Evolutionary conservation across 2,113 vertebrate genomes (phyloP).

Genomic region (Alouatta palliata): DNA sequence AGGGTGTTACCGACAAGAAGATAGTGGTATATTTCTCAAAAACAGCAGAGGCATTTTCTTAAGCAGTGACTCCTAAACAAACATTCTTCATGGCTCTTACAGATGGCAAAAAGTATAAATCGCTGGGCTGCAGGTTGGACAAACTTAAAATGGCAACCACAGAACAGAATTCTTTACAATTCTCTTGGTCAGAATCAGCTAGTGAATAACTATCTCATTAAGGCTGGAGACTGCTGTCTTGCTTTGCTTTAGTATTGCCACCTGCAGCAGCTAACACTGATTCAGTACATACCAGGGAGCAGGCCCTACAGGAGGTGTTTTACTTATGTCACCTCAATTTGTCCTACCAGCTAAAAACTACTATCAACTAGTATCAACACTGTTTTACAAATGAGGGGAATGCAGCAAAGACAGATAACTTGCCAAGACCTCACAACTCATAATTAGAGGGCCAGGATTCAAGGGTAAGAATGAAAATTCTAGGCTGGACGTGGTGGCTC

Average conservation of each 20-base stretch:
- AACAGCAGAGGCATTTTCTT: background rate
- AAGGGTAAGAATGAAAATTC: background rate
- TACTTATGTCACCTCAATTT: background rate
- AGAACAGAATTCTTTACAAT: slow-evolving; percentile 10
- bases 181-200: background rate
- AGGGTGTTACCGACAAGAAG: background rate
- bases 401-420: background rate
- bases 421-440: background rate
- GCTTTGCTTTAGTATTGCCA: background rate
- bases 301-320: background rate
- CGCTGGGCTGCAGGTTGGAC: background rate
- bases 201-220: background rate
- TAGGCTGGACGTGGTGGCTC: background rate
- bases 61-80: background rate
- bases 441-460: background rate
- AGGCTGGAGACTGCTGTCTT: background rate
- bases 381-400: background rate
- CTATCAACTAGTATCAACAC: background rate
- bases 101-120: background rate
- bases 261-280: background rate
- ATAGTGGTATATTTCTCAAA: background rate
- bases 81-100: background rate
- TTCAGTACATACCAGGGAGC: background rate
- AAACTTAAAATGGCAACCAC: background rate
- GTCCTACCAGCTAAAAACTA: background rate